Base-by-base conservation (phyloP, 2,797 vertebrate genomes). In the Galaxias olidus region DNA sequence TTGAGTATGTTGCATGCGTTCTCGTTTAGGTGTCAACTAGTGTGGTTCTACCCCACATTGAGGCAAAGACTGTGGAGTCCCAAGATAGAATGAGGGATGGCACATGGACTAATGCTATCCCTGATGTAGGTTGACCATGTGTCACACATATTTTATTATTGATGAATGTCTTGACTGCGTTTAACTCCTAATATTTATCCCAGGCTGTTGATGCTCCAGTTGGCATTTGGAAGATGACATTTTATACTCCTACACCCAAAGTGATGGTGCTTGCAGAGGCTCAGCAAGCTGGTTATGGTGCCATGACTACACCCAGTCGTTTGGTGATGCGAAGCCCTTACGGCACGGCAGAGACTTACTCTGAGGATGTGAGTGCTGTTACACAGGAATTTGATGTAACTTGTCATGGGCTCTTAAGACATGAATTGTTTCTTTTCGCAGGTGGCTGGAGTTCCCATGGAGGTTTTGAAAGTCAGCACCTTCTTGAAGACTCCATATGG, bases 201-300 rank as follows among this genome's bases (percentile, higher is more conserved):
- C 44, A 91, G 91, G 46, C 8, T 0, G 62, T 81, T 11, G 65
- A 30, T 8, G 68, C 52, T 2, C 57, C 20, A 7, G 47, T 61
- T 0, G 82, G 84, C 12, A 87, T 93, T 67, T 93, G 90, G 91
- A 93, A 95, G 80, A 72, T 94, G 51, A 90, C 93, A 0, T 95
- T 96, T 78, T 90, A 92, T 69, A 85, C 87, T 0, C 86, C 90
- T 54, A 83, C 84, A 1, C 88, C 89, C 48, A 89, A 79, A 12
- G 62, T 87, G 0, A 85, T 96, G 86, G 60, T 85, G 19, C 71
- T 90, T 63, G 83, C 61, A 0, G 91, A 93, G 65, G 92, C 91
- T 4, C 87, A 88, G 53, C 72, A 83, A 9, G 83, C 84, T 11
- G 94, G 94, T 4, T 95, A 94, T 44, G 81, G 90, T 1, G 74